A percentile compares a stretch with the other conserved stretches of the same genome.
Conservation (phyloP, 2,113 vertebrate species). For the Elephantulus edwardii region DNA sequence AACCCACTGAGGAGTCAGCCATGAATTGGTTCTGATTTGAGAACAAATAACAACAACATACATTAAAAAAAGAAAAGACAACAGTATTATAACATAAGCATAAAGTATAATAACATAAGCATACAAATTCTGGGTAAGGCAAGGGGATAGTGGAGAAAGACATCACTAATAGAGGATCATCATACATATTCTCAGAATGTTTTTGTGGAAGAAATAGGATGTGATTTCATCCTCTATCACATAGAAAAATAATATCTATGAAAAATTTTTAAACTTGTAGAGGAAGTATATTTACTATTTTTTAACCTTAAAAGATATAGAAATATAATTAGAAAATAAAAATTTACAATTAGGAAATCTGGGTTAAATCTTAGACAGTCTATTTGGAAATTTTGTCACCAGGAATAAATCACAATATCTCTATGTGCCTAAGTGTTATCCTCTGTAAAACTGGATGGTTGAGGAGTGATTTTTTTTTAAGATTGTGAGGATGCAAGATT, state of each 20-base stretch:
- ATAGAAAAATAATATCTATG: background rate
- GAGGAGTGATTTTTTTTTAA: background rate
- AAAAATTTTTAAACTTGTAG: conserved; percentile 26
- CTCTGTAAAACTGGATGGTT: background rate
- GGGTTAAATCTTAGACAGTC: background rate
- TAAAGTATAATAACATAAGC: background rate
- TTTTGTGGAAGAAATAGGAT: conserved; percentile 17
- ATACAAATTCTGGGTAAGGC: background rate
- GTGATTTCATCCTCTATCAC: background rate
- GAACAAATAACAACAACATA: too few species aligned
- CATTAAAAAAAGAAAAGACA: background rate
- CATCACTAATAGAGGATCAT: background rate
- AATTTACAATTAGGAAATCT: background rate
- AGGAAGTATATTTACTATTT: conserved; percentile 1
- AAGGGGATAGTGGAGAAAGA: background rate
- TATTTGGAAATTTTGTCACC: background rate
- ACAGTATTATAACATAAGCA: conserved; percentile 41
- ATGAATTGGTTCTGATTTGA: too few species aligned
- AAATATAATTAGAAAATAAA: conserved; percentile 38
- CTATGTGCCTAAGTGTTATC: background rate
- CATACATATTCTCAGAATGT: background rate
- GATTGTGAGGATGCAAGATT: background rate
- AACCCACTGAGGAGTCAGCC: too few species aligned
- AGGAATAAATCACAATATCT: background rate
- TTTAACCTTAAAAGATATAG: conserved; percentile 19